Conservation (phyloP, 2,113 vertebrate genomes). For the Lanius collurio region DNA sequence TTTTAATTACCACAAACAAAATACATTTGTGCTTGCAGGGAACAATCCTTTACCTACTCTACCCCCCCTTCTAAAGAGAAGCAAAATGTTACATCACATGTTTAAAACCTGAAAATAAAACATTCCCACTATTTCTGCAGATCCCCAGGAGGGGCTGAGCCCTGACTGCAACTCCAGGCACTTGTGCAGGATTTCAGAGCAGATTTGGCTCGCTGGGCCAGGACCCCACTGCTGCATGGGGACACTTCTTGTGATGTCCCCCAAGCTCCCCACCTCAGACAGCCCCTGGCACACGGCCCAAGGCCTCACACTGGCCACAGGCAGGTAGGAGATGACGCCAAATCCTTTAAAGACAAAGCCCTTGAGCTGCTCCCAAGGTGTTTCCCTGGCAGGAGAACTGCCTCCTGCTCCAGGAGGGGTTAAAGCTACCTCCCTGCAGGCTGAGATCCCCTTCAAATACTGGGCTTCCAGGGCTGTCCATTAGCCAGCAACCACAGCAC, state of each 20-base stretch:
- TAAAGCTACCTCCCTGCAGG: not conserved
- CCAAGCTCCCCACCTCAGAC: not conserved
- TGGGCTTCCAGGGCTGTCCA: not conserved
- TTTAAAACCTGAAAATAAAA: constrained; percentile 45
- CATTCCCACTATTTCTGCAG: not conserved
- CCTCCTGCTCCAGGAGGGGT: not conserved
- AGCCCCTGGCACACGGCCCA: fast-evolving
- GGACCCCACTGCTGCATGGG: not conserved
- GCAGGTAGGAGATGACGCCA: not conserved
- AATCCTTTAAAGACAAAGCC: not conserved
- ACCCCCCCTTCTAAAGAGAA: not conserved
- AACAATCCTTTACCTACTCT: constrained; percentile 65
- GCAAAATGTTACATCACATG: not conserved
- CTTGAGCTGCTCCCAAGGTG: not conserved
- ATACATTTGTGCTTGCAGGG: constrained; percentile 74
- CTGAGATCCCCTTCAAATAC: not conserved
- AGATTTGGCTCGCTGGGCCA: fast-evolving
- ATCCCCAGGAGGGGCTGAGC: not conserved
- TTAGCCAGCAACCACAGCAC: not conserved
- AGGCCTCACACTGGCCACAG: not conserved
- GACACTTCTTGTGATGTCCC: not conserved
- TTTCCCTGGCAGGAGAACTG: not conserved
- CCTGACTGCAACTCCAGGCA: not conserved
- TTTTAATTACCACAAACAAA: constrained; percentile 95
- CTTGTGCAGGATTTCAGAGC: not conserved